Evolutionary conservation across 2,888 invertebrate species (phyloP), one percentile per base, ranked within the genome.

Genomic region (Timema podura): DNA sequence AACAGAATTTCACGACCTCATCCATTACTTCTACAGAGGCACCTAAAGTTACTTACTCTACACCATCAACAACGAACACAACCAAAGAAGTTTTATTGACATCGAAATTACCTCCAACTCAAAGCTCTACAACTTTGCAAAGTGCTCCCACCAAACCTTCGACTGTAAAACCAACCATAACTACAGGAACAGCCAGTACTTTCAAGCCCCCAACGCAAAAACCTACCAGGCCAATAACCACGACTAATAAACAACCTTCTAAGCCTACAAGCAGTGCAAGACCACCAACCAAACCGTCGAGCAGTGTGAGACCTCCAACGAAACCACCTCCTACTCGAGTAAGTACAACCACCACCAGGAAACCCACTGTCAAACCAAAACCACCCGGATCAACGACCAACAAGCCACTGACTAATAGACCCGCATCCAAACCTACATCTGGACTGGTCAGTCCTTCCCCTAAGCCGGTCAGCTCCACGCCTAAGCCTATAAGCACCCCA

Each of bases 271-370:
- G 72, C 10, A 48, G 48, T n/a, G n/a, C n/a, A n/a, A 51, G n/a
- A 11, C 51, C 68, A 44, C 46, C 11, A 44, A 45, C 9, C 9
- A 49, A n/a, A 16, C 30, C 67, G 16, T 9, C 67, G 11, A 67
- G 11, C 9, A 10, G n/a, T 48, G 45, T 65, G 9, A 13, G 6
- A 7, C 30, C 64, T 0, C 64, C 64, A 48, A 71, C 75, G 72
- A 74, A 73, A 65, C 69, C 67, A 13, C 73, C 66, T 13, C 73
- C 75, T 44, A 70, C 76, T 48, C n/a, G n/a, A n/a, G n/a, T n/a
- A n/a, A n/a, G n/a, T n/a, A n/a, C n/a, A n/a, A 73, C 76, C 5
- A 69, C 77, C 5, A 73, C 78, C 44, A 72, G 73, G 45, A 79
- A 77, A 70, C 75, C 70, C 73, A 44, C 73, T 72, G 16, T 75